Conservation (phyloP, 2,888 invertebrate species). For the Drosophila lacicola region DNA sequence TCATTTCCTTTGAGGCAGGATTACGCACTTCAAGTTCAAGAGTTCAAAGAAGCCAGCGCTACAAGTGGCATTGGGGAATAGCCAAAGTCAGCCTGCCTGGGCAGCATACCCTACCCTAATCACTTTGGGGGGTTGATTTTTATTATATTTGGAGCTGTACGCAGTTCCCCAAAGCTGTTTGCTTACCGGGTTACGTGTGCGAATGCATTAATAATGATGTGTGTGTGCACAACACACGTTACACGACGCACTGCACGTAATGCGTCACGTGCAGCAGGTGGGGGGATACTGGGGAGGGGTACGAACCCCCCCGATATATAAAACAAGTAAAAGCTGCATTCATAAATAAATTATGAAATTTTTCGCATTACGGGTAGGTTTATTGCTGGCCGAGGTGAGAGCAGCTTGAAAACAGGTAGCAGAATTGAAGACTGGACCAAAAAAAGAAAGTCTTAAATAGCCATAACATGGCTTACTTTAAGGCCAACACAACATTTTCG, state of each 20-base stretch:
- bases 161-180: conserved; percentile 1
- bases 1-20: conserved; percentile 16
- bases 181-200: conserved; percentile 57
- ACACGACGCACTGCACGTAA: conserved; percentile 66
- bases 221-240: conserved; percentile 73
- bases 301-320: background rate
- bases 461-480: conserved; percentile 32
- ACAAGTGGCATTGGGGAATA: conserved; percentile 68
- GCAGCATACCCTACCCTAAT: conserved; percentile 2
- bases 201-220: conserved; percentile 79
- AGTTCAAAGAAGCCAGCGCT: conserved; percentile 55
- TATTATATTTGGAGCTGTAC: conserved; percentile 35
- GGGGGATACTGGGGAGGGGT: background rate
- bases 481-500: conserved; percentile 23
- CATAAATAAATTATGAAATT: conserved; percentile 57
- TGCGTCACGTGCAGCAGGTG: conserved; percentile 67
- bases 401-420: conserved; percentile 8
- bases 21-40: conserved; percentile 54
- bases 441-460: background rate
- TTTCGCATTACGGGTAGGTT: conserved; percentile 48
- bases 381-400: conserved; percentile 35
- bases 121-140: conserved; percentile 42
- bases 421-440: conserved; percentile 21
- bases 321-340: conserved; percentile 33
- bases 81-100: background rate